Conservation (phyloP, 2,888 invertebrate species). For the Teleiodes luculella region DNA sequence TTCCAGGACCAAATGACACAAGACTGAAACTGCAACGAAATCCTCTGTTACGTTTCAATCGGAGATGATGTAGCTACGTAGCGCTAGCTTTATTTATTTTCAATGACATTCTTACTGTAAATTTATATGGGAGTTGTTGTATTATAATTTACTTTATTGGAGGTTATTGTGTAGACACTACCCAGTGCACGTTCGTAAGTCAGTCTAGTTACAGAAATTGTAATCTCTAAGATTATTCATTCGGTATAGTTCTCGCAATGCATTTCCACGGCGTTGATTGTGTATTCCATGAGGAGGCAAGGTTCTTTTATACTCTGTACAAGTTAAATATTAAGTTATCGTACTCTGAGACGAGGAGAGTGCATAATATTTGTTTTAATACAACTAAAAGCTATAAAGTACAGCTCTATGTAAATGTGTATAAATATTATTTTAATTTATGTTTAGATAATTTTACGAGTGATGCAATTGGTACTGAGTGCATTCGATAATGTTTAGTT, state of each 20-base stretch:
- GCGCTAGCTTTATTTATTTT: constrained; percentile 48
- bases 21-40: constrained; percentile 70
- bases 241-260: not conserved
- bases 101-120: constrained; percentile 37
- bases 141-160: constrained; percentile 31
- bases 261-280: not conserved
- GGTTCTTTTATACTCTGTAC: not conserved
- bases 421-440: constrained; percentile 64
- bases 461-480: constrained; percentile 59
- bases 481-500: constrained; percentile 49
- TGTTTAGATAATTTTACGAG: constrained; percentile 52
- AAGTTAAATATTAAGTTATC: not conserved
- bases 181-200: constrained; percentile 1
- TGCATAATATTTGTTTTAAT: not conserved
- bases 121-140: constrained; percentile 30
- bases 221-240: not conserved
- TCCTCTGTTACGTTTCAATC: constrained; percentile 50
- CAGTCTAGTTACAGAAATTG: not conserved
- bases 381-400: constrained; percentile 7
- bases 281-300: not conserved
- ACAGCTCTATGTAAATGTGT: constrained; percentile 59
- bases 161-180: constrained; percentile 26
- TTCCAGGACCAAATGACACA: constrained; percentile 60
- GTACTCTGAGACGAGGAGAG: not conserved
- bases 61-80: constrained; percentile 33